phyloP scores from a whole-genome alignment of 2,113 vertebrate genomes.

The Tychaedon coryphoeus region DNA sequence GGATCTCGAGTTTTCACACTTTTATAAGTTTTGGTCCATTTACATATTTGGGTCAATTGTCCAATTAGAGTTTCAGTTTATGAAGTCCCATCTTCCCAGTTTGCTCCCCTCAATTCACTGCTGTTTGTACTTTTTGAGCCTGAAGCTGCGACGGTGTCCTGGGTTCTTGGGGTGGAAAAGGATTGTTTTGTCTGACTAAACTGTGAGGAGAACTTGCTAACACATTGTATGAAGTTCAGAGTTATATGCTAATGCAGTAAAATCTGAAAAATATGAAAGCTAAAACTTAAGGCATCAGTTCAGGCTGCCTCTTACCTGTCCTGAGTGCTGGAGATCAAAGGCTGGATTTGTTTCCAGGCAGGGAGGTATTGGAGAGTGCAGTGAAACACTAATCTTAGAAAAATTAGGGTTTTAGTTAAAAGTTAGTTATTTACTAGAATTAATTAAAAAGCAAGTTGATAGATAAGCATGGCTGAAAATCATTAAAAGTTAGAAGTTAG shows the following conservation, averaged over 20 bases:
- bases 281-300: neutral
- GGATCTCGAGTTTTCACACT: neutral
- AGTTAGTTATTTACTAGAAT: no score
- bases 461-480: no score
- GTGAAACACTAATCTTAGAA: no score
- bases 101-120: neutral
- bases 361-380: neutral
- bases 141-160: neutral
- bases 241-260: neutral
- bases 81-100: neutral
- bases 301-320: neutral
- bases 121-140: neutral
- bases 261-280: neutral
- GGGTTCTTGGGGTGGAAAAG: neutral
- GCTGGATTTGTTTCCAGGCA: neutral
- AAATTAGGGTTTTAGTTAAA: no score
- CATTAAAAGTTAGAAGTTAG: no score
- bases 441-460: no score
- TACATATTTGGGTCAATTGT: neutral
- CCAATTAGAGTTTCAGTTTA: neutral
- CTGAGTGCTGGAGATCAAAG: neutral
- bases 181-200: neutral
- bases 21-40: neutral
- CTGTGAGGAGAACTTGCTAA: neutral
- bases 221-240: neutral